These are phyloP conservation scores for Eristalis arbustorum DNA, from an alignment of 2,888 invertebrate genomes.

Conservation along the genomic window DNA sequence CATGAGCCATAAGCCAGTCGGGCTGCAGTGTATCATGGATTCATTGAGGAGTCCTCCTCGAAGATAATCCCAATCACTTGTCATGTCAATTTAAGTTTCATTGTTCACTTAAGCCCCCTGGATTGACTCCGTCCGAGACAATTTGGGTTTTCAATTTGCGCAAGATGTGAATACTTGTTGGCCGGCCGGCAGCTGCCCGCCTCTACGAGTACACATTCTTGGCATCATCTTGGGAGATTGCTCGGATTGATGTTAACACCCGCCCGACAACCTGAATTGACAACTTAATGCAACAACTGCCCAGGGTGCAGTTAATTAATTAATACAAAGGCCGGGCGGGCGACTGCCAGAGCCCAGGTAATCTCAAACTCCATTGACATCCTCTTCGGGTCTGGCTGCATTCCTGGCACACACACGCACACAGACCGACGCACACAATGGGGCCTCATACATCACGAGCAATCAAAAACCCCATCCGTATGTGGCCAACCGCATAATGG, in stretches of 20 bases:
- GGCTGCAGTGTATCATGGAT: neutral
- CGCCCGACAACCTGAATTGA: neutral
- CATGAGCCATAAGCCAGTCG: neutral
- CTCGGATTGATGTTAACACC: neutral
- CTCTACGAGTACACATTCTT: neutral
- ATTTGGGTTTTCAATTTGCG: neutral
- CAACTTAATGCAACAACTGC: neutral
- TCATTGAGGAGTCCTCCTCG: neutral
- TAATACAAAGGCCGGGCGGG: slow-evolving; percentile 1
- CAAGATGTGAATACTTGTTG: neutral
- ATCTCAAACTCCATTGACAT: slow-evolving; percentile 17
- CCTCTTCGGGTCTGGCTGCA: neutral
- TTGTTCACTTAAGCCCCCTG: neutral
- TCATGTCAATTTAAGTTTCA: slow-evolving; percentile 5
- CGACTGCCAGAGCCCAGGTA: neutral
- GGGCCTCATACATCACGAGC: slow-evolving; percentile 4
- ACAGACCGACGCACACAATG: neutral
- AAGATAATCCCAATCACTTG: neutral
- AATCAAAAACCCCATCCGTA: slow-evolving; percentile 38
- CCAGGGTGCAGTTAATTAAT: slow-evolving; percentile 15
- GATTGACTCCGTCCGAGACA: neutral
- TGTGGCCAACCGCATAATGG: slow-evolving; percentile 54
- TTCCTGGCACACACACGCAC: neutral
- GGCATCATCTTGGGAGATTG: neutral
- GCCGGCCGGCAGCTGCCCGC: neutral